Conservation (phyloP, 2,888 invertebrate genomes). For the Sinopyrophorus schimmeli region DNA sequence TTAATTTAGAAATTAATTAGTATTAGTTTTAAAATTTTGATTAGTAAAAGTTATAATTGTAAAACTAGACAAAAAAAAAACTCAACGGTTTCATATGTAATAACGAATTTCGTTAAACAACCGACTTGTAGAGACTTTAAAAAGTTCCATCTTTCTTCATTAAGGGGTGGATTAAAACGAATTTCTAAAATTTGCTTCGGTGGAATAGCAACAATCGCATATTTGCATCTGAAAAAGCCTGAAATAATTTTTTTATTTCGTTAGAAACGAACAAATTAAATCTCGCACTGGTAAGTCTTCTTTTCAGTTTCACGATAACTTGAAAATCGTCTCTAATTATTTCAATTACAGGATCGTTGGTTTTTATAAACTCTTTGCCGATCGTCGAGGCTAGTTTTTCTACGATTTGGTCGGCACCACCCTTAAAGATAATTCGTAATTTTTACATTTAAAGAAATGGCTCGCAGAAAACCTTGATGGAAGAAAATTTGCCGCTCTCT, state of each 20-base stretch:
- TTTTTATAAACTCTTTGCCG: slow-evolving; percentile 30
- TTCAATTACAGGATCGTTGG: slow-evolving; percentile 32
- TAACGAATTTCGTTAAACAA: slow-evolving; percentile 40
- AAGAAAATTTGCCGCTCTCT: too few relatives aligned
- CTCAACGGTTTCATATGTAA: slow-evolving; percentile 40
- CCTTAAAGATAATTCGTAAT: slow-evolving; percentile 32
- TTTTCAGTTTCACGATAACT: slow-evolving; percentile 34
- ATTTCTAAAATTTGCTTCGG: slow-evolving; percentile 39
- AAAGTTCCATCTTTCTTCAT: slow-evolving; percentile 20
- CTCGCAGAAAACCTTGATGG: too few relatives aligned
- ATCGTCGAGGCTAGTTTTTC: slow-evolving; percentile 34
- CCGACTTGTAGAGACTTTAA: slow-evolving; percentile 29
- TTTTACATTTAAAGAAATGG: too few relatives aligned
- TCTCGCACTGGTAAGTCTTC: slow-evolving; percentile 33
- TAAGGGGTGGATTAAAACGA: slow-evolving; percentile 39
- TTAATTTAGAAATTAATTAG: too few relatives aligned
- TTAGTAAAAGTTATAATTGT: too few relatives aligned
- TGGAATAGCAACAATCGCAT: slow-evolving; percentile 40
- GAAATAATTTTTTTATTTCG: not conserved
- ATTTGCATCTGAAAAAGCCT: slow-evolving; percentile 35
- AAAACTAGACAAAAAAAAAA: slow-evolving; percentile 1
- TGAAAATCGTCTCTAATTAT: slow-evolving; percentile 27
- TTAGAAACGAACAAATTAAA: not conserved
- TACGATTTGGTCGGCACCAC: slow-evolving; percentile 37
- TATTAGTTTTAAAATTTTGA: not conserved